Evolutionary conservation across 1,140 invertebrate species (phyloP), one percentile per base, ranked within the genome.

Genomic region (Drosophila paulistorum): DNA sequence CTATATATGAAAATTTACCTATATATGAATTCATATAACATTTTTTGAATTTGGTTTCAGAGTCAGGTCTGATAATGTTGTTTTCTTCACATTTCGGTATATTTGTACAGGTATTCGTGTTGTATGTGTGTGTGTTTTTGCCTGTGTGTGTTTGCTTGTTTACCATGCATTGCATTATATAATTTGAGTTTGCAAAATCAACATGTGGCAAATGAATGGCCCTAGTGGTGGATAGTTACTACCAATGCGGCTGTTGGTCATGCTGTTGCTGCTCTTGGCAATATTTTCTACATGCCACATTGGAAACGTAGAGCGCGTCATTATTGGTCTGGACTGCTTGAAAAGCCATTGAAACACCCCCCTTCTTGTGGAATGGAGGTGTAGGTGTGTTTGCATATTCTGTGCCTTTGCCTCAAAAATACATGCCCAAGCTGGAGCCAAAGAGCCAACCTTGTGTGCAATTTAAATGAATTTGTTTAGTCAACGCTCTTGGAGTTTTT

Each of bases 391-490:
- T 48, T 80, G 68, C 71, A 58, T 55, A 67, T 71, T 74, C 42
- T 20, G 57, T 68, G 65, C 59, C 35, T 37, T 37, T 73, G 48
- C 65, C 79, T 60, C 66, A 77, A 74, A 76, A 68, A 55, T 42
- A 42, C 41, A 42, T 14, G 13, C n/a, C 13, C n/a, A 7, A 59
- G 41, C 57, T 23, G 71, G 57, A 48, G 68, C 30, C 30, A 51
- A 45, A 64, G 60, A 65, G 66, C 54, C 48, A 57, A 30, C 39
- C 55, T 66, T 55, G 65, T 80, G 62, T 77, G 79, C 73, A 65
- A 79, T 74, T 75, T 81, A 81, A 81, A 81, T 85, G 82, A 81
- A 85, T 85, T 86, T 86, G 82, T 71, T 86, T 74, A 81, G 82
- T 71, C 68, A 55, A 72, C 62, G 72, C 78, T 78, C 82, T 78